These are phyloP conservation scores for Protomyctophum bolini DNA, from an alignment of 2,113 vertebrate genomes.

Conservation along the genomic window DNA sequence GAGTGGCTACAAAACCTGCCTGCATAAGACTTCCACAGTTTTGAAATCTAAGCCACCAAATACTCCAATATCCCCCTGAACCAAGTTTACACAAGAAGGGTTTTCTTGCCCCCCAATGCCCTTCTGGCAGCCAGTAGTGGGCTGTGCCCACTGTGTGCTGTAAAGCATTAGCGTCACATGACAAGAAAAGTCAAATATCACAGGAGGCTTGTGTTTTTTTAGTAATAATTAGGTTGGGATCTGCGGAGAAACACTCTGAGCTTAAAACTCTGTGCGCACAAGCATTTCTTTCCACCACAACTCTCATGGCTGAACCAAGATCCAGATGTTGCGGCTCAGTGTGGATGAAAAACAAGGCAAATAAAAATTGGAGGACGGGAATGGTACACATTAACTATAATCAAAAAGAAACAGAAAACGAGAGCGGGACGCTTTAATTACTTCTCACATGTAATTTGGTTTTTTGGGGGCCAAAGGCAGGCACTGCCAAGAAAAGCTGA, in stretches of 20 bases:
- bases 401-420: slow-evolving; percentile 77
- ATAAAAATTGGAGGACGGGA: slow-evolving; percentile 68
- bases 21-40: background rate
- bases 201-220: slow-evolving; percentile 55
- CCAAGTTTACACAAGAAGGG: background rate
- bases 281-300: slow-evolving; percentile 46
- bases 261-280: slow-evolving; percentile 57
- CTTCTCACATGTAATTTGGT: slow-evolving; percentile 77
- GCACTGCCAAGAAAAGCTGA: slow-evolving; percentile 66
- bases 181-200: slow-evolving; percentile 36
- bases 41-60: background rate
- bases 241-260: slow-evolving; percentile 49
- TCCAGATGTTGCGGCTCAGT: slow-evolving; percentile 79
- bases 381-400: slow-evolving; percentile 78
- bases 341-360: slow-evolving; percentile 70
- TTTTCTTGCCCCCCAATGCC: slow-evolving; percentile 24
- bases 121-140: slow-evolving; percentile 1
- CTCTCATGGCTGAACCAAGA: slow-evolving; percentile 66
- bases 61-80: background rate
- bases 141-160: slow-evolving; percentile 10
- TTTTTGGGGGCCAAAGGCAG: slow-evolving; percentile 62
- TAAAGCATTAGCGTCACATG: slow-evolving; percentile 35
- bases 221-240: slow-evolving; percentile 62
- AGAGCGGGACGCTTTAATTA: slow-evolving; percentile 76
- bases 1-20: background rate